These are phyloP conservation scores for Meloidogyne chitwoodi DNA, from an alignment of 1,140 invertebrate genomes.

Conservation along the genomic window DNA sequence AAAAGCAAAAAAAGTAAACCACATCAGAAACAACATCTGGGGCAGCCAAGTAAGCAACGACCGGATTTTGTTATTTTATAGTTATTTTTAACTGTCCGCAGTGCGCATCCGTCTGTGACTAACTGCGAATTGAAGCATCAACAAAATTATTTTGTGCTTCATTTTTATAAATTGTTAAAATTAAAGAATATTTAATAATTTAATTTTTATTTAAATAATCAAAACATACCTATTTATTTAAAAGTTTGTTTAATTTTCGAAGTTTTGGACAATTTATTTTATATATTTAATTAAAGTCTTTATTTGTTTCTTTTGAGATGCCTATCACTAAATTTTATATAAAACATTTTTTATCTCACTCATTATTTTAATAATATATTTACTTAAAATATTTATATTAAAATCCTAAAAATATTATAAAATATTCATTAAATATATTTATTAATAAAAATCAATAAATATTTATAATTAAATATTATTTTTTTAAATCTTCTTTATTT, in stretches of 20 bases:
- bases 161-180: not conserved
- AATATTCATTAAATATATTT: no score
- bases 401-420: no score
- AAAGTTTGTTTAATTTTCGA: no score
- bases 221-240: no score
- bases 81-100: not conserved
- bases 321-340: no score
- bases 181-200: not conserved
- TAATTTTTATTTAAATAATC: not conserved
- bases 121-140: not conserved
- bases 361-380: no score
- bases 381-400: no score
- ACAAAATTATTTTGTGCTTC: not conserved
- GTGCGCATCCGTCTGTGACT: not conserved
- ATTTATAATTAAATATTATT: not conserved
- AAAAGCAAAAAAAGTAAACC: not conserved
- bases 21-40: not conserved
- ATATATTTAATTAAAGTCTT: no score
- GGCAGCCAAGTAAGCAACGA: not conserved
- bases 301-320: no score
- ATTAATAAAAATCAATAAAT: not conserved
- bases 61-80: not conserved
- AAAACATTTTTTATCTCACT: no score
- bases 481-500: not conserved
- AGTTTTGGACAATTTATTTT: no score